Percentiles rank a stretch among this genome's conserved stretches.
phyloP scores from a whole-genome alignment of 2,888 invertebrate genomes.

The Willowsia nigromaculata region DNA sequence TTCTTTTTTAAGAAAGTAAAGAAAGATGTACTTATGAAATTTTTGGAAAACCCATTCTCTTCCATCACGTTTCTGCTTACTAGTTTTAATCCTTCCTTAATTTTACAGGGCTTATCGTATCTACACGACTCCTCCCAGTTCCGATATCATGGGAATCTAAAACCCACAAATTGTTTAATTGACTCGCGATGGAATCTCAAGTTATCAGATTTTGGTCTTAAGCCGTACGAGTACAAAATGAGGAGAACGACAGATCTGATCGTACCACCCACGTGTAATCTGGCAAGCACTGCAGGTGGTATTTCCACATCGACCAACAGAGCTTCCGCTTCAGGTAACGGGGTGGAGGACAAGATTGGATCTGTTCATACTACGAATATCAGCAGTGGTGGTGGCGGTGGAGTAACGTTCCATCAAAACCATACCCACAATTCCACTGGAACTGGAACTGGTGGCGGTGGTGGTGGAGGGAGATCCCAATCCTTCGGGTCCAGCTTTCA shows the following conservation, averaged over 20 bases:
- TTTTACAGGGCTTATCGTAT: constrained; percentile 88
- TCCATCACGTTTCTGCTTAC: background rate
- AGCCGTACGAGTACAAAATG: constrained; percentile 64
- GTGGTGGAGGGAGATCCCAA: constrained; percentile 60
- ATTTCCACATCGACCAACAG: constrained; percentile 8
- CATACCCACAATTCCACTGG: background rate
- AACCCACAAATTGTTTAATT: constrained; percentile 92
- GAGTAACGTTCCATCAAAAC: constrained; percentile 16
- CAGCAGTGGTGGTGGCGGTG: background rate
- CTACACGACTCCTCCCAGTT: constrained; percentile 91
- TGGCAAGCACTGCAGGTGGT: constrained; percentile 47
- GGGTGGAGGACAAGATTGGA: constrained; percentile 25
- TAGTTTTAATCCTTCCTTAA: background rate
- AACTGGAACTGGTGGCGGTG: background rate
- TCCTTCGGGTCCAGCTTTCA: constrained; percentile 71
- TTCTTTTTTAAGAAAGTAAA: no score
- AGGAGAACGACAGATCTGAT: constrained; percentile 64
- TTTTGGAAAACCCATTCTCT: no score
- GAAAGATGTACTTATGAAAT: no score
- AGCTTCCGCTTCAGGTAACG: background rate
- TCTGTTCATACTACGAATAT: background rate
- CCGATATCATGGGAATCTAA: constrained; percentile 91
- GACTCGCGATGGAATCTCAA: constrained; percentile 95
- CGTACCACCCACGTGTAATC: constrained; percentile 63
- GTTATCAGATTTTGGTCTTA: constrained; percentile 91